phyloP scores from a whole-genome alignment of 2,888 invertebrate species.

The Crematogaster levior region DNA sequence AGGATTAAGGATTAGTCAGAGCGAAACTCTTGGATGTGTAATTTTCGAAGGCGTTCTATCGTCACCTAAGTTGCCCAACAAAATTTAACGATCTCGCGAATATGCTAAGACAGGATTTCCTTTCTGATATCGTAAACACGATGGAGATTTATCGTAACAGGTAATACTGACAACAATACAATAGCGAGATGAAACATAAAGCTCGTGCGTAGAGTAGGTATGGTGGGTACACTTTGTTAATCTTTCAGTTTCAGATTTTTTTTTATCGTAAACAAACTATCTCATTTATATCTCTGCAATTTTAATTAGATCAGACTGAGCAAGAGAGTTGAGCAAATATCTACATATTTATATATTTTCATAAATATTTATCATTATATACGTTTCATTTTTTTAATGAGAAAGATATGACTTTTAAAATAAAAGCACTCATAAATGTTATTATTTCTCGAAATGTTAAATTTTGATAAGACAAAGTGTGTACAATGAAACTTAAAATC shows the following conservation, averaged over 20 bases:
- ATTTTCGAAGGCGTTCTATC: slow-evolving; percentile 22
- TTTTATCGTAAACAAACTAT: slow-evolving; percentile 6
- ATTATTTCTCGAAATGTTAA: not conserved
- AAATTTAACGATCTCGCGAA: slow-evolving; percentile 61
- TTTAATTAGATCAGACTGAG: not conserved
- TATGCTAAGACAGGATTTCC: slow-evolving; percentile 71
- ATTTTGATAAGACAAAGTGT: not conserved
- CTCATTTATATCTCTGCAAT: not conserved
- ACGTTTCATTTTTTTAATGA: not conserved
- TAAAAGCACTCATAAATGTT: not conserved
- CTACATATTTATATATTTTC: not conserved
- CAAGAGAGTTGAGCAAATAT: not conserved
- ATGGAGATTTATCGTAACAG: slow-evolving; percentile 41
- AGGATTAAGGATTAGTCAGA: slow-evolving; percentile 22
- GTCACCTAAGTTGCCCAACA: slow-evolving; percentile 17
- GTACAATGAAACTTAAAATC: not conserved
- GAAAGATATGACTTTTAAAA: not conserved
- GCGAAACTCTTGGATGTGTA: not conserved
- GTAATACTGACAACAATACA: slow-evolving; percentile 56
- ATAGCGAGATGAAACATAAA: slow-evolving; percentile 39
- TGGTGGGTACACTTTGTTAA: slow-evolving; percentile 27
- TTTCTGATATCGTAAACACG: slow-evolving; percentile 73
- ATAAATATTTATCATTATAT: no score
- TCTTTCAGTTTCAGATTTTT: not conserved
- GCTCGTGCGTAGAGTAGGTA: slow-evolving; percentile 36